Percentiles rank a stretch among this genome's conserved stretches.
Evolutionary conservation across 2,113 vertebrate species (phyloP).

Genomic region (Polypterus bichir): DNA sequence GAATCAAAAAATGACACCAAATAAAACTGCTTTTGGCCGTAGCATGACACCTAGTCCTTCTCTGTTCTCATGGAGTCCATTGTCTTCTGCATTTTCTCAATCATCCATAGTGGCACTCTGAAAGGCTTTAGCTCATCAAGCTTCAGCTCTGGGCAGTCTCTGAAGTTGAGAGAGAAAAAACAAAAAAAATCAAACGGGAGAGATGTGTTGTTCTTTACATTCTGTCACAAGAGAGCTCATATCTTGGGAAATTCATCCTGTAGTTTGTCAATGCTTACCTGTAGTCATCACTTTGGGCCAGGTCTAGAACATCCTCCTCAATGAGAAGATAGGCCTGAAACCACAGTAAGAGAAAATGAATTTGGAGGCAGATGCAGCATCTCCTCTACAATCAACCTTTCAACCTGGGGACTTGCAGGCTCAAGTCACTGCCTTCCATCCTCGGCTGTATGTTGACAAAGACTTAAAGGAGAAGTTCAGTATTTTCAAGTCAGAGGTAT

Average conservation of each 20-base stretch:
- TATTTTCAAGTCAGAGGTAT: no score
- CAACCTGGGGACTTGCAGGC: no score
- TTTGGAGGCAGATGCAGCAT: not conserved
- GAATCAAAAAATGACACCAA: no score
- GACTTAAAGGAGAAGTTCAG: no score
- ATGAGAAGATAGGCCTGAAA: constrained; percentile 83
- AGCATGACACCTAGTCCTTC: constrained; percentile 35
- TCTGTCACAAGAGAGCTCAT: no score
- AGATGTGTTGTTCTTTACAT: no score
- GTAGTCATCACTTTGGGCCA: constrained; percentile 79
- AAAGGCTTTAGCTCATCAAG: constrained; percentile 88
- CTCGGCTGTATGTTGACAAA: no score
- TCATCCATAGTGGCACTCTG: constrained; percentile 74
- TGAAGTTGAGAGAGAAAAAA: constrained; percentile 21
- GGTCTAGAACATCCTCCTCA: constrained; percentile 81
- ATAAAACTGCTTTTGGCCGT: no score
- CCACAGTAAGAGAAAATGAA: not conserved
- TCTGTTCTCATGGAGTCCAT: constrained; percentile 78
- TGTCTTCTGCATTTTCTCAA: constrained; percentile 81
- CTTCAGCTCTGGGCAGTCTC: constrained; percentile 71
- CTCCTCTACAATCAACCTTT: not conserved
- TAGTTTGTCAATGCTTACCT: constrained; percentile 46
- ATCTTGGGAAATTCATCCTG: no score
- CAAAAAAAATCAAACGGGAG: no score
- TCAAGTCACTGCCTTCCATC: no score